phyloP scores from a whole-genome alignment of 2,113 vertebrate genomes.

The Sylvilagus bachmani region DNA sequence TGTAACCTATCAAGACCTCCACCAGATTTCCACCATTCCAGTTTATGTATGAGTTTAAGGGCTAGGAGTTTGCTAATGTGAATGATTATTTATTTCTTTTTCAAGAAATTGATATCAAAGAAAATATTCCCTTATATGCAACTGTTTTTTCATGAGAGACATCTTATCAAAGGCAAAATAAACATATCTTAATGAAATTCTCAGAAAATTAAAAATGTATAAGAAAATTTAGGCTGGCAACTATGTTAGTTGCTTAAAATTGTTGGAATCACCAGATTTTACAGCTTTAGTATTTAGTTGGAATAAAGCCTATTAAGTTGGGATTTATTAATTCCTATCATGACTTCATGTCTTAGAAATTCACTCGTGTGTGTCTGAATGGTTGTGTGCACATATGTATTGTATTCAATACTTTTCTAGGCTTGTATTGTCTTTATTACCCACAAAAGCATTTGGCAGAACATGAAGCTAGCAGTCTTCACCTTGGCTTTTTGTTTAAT shows the following conservation, averaged over 20 bases:
- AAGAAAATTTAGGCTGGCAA: neutral
- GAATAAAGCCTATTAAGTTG: neutral
- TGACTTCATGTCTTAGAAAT: constrained; percentile 55
- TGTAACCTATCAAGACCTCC: constrained; percentile 15
- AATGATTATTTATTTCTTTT: neutral
- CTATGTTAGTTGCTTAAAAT: constrained; percentile 73
- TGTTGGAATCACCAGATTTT: constrained; percentile 65
- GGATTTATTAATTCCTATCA: constrained; percentile 73
- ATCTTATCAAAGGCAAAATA: constrained; percentile 14
- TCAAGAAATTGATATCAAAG: constrained; percentile 34
- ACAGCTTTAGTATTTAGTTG: constrained; percentile 68
- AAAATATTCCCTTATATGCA: neutral
- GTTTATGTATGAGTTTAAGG: neutral
- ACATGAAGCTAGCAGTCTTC: constrained; percentile 75
- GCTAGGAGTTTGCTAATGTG: neutral
- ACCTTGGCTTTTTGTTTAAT: constrained; percentile 79
- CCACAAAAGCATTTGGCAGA: constrained; percentile 59
- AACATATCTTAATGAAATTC: constrained; percentile 4
- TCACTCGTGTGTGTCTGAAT: neutral
- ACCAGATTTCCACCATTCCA: neutral
- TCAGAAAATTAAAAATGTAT: constrained; percentile 30
- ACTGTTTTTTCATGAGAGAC: constrained; percentile 58
- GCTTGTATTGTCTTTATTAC: constrained; percentile 75
- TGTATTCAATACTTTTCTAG: constrained; percentile 69
- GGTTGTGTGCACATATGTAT: neutral